Base-by-base conservation (phyloP, 2,888 invertebrate species). In the Noctua comes region DNA sequence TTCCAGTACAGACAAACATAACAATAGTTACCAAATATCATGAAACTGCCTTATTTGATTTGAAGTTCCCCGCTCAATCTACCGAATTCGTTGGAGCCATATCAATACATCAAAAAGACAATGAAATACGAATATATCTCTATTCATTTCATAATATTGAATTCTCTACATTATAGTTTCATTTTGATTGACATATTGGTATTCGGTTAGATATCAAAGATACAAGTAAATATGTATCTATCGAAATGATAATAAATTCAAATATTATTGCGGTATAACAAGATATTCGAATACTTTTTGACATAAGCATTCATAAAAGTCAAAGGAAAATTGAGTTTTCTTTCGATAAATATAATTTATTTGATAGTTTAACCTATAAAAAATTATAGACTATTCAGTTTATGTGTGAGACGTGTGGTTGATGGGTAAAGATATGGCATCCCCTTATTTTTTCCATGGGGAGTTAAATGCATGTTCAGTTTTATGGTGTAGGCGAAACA, bases 171-270 rank as follows among this genome's bases (percentile, higher is more conserved):
- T 65, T 40, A 65, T 43, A 68, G 51, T 80, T 84, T 59, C 31
- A 21, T 36, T 84, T 73, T 83, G 62, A 79, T 68, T 70, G 76
- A 75, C 36, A 40, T 80, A 72, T 79, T 80, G 54, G 57, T 62
- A 68, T 80, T 70, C 36, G 18, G 46, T 73, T 65, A 24, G 24
- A 46, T 74, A 79, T 59, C 31, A 59, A 74, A 80, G 75, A 54
- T 48, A n/a, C 13, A 7, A 18, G 27, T 43, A 75, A 57, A 46
- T 7, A 13, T 64, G 46, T 77, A 24, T 43, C 48, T 59, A 24
- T 73, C 16, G 10, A 57, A 40, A 31, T 54, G n/a, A 65, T 80
- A 65, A 57, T 54, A 80, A 62, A 80, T 64, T 75, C 54, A 48
- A 75, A 64, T 64, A 57, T 76, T 46, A 54, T 46, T 54, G 24